A percentile compares a stretch with the other conserved stretches of the same genome.
Conservation (phyloP, 2,113 vertebrate genomes). For the Anolis carolinensis region DNA sequence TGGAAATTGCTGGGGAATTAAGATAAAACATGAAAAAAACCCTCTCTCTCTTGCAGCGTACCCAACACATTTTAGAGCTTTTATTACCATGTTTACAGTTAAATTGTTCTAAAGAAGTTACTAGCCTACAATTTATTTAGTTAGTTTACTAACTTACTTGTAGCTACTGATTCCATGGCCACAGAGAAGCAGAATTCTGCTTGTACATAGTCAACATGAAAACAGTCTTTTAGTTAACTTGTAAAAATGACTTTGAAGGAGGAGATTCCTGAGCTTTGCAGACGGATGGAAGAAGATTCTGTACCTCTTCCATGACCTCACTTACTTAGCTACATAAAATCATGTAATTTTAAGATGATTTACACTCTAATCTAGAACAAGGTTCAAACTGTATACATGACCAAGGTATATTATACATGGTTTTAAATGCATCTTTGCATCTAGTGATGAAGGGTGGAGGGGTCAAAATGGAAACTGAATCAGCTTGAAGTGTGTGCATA, state of each 20-base stretch:
- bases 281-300: background rate
- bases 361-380: background rate
- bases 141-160: background rate
- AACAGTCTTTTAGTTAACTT: background rate
- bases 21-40: background rate
- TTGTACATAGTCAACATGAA: background rate
- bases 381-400: background rate
- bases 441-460: background rate
- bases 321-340: background rate
- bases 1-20: background rate
- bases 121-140: background rate
- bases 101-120: background rate
- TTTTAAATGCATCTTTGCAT: no score
- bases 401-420: background rate
- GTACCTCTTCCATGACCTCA: background rate
- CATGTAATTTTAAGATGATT: background rate
- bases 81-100: background rate
- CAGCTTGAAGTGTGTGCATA: background rate
- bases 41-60: background rate
- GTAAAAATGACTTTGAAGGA: background rate
- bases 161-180: background rate
- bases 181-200: no score
- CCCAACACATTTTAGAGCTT: background rate
- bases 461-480: background rate
- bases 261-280: background rate